A percentile compares a stretch with the other conserved stretches of the same genome.
These are phyloP conservation scores for Tragopan temminckii DNA, from an alignment of 2,797 vertebrate genomes.

Conservation along the genomic window DNA sequence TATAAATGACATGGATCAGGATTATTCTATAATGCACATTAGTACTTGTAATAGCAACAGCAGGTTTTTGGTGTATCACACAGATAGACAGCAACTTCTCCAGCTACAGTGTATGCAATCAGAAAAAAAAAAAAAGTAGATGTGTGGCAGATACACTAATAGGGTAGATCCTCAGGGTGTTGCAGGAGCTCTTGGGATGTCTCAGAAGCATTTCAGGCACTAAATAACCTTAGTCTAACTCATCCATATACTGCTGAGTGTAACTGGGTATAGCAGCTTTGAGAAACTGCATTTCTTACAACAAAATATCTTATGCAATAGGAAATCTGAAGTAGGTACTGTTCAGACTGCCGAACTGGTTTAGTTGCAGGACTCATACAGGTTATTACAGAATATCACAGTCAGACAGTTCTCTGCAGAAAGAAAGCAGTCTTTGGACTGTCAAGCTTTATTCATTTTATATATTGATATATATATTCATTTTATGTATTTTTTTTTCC, in stretches of 20 bases:
- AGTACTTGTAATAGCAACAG: neutral
- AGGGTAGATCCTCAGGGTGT: neutral
- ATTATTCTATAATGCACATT: neutral
- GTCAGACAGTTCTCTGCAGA: neutral
- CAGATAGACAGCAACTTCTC: neutral
- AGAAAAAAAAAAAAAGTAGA: neutral
- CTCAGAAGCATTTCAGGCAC: neutral
- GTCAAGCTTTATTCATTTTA: neutral
- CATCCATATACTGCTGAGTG: neutral
- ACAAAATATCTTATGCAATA: neutral
- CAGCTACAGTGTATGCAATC: neutral
- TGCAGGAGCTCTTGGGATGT: neutral
- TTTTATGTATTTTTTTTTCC: neutral
- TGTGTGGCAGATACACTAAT: neutral
- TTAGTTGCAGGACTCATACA: neutral
- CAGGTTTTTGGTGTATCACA: neutral
- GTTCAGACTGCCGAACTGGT: neutral
- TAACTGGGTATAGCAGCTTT: neutral
- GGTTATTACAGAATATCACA: neutral
- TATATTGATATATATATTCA: neutral
- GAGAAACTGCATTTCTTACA: neutral
- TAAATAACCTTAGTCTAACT: conserved; percentile 14
- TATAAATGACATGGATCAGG: neutral
- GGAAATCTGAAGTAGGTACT: neutral
- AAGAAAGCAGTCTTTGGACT: neutral